phyloP scores from a whole-genome alignment of 64 coral and sea anemone species.

The Stichodactyla helianthus region DNA sequence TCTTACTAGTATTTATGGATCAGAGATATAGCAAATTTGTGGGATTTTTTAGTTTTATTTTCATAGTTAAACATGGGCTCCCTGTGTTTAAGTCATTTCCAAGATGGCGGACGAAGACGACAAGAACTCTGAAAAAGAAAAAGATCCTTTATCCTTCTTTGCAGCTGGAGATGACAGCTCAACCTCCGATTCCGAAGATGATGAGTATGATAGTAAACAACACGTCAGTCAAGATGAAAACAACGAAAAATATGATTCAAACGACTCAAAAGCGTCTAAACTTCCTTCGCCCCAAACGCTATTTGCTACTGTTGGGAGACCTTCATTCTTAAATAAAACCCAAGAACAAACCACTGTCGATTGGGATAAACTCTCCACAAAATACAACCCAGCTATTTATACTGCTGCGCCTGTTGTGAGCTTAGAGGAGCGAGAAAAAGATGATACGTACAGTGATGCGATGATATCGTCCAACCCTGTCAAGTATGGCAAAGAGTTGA shows the following conservation, averaged over 20 bases:
- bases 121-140: constrained; percentile 15
- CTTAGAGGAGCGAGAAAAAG: constrained; percentile 39
- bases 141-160: constrained; percentile 87
- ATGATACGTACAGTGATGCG: constrained; percentile 70
- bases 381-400: constrained; percentile 62
- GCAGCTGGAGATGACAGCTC: constrained; percentile 57
- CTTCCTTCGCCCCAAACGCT: constrained; percentile 87
- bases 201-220: constrained; percentile 22
- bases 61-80: neutral
- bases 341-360: constrained; percentile 68
- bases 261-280: constrained; percentile 42
- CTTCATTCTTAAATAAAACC: constrained; percentile 62
- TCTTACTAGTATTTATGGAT: neutral
- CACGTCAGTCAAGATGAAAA: neutral
- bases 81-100: neutral
- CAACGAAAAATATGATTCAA: constrained; percentile 5
- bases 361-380: constrained; percentile 82
- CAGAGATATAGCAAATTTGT: neutral
- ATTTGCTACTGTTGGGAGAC: constrained; percentile 87
- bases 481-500: constrained; percentile 90
- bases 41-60: neutral
- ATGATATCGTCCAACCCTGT: constrained; percentile 71
- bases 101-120: constrained; percentile 75
- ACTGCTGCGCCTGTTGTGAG: constrained; percentile 55
- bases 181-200: constrained; percentile 82